A percentile compares a stretch with the other conserved stretches of the same genome.
phyloP scores from a whole-genome alignment of 2,888 invertebrate species.

The Caenorhabditis zanzibari region DNA sequence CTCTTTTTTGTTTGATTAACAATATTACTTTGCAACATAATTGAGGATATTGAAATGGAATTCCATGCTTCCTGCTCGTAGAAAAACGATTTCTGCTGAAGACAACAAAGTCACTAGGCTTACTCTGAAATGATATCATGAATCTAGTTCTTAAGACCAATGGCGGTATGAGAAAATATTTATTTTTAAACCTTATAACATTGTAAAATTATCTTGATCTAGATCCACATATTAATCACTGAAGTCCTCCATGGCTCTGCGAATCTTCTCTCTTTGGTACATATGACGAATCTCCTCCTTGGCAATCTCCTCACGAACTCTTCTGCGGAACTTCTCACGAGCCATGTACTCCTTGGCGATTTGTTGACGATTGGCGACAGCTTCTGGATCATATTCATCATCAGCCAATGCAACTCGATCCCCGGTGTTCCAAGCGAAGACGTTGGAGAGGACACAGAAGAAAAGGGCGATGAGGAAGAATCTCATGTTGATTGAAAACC shows the following conservation, averaged over 20 bases:
- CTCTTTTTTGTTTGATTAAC: conserved; percentile 1
- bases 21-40: background rate
- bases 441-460: conserved; percentile 31
- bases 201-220: background rate
- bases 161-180: conserved; percentile 10
- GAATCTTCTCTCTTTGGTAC: conserved; percentile 14
- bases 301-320: conserved; percentile 21
- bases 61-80: no score
- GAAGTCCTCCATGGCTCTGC: conserved; percentile 25
- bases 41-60: no score
- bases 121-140: no score
- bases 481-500: conserved; percentile 23
- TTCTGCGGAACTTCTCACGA: conserved; percentile 33
- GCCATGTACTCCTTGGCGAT: conserved; percentile 15
- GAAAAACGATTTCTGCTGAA: no score
- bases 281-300: conserved; percentile 24
- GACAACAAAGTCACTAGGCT: no score
- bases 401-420: conserved; percentile 15
- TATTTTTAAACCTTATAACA: background rate
- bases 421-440: conserved; percentile 20
- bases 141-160: no score
- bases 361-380: conserved; percentile 23
- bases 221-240: background rate
- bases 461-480: conserved; percentile 30
- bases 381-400: conserved; percentile 16